Evolutionary conservation across 2,888 invertebrate species (phyloP).

Genomic region (Cerceris rybyensis): DNA sequence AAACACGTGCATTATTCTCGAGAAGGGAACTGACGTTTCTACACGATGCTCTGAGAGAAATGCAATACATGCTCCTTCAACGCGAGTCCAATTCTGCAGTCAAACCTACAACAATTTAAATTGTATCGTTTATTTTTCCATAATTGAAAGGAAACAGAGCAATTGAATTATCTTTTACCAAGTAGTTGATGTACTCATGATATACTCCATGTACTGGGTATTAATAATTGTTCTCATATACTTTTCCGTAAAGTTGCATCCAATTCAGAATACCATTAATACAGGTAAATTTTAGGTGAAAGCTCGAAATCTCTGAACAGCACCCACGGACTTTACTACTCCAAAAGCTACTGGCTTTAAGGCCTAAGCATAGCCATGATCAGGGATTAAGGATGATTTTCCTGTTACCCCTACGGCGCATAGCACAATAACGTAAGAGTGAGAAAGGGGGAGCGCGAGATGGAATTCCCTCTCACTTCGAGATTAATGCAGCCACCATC

Average conservation of each 20-base stretch:
- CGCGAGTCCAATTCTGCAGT: neutral
- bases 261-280: constrained; percentile 2
- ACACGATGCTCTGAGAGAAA: neutral
- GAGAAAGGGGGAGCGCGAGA: constrained; percentile 7
- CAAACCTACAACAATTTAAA: no score
- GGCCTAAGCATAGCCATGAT: constrained; percentile 37
- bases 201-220: no score
- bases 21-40: constrained; percentile 8
- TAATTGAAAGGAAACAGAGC: no score
- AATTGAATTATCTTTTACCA: no score
- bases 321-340: neutral
- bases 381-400: constrained; percentile 55
- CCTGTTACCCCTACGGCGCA: constrained; percentile 32
- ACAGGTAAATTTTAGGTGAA: constrained; percentile 5
- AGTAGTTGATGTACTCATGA: no score
- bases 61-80: neutral
- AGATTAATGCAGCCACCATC: constrained; percentile 71
- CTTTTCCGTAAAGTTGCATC: neutral
- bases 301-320: neutral
- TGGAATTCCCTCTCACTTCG: constrained; percentile 29
- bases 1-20: neutral
- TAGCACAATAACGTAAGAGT: constrained; percentile 20
- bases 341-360: constrained; percentile 29
- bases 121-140: no score
- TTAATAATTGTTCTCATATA: neutral